These are phyloP conservation scores for Geococcyx californianus DNA, from an alignment of 2,113 vertebrate genomes.

Conservation along the genomic window DNA sequence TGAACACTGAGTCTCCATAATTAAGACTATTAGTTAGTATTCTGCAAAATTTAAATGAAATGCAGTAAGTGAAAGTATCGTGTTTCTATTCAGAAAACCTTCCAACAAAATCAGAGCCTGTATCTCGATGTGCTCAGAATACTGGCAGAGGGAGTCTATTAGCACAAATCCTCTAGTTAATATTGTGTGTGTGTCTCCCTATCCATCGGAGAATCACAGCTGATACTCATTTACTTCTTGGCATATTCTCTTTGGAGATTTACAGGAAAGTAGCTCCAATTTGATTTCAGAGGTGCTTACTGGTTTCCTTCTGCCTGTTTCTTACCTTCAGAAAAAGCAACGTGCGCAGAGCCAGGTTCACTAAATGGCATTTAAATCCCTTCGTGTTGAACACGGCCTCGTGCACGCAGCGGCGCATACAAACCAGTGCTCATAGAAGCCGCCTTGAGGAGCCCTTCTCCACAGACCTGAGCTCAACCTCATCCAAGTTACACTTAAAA, in stretches of 20 bases:
- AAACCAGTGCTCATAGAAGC: not conserved
- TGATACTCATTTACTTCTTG: not conserved
- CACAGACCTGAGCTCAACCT: not conserved
- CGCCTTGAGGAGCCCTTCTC: not conserved
- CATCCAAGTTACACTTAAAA: not conserved
- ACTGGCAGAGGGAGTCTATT: not conserved
- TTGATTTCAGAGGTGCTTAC: not conserved
- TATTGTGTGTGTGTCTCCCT: not conserved
- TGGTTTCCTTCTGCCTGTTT: not conserved
- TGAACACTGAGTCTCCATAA: not conserved
- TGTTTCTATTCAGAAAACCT: conserved; percentile 14
- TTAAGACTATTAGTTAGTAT: not conserved
- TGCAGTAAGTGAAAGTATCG: not conserved
- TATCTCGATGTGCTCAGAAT: not conserved
- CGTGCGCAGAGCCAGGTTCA: rapidly evolving
- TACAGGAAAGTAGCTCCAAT: not conserved
- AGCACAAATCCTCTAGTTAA: not conserved
- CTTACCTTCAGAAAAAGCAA: not conserved
- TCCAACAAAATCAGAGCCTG: not conserved
- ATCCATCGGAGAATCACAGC: not conserved
- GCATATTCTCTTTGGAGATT: not conserved
- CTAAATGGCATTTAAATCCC: not conserved
- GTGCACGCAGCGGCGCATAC: rapidly evolving
- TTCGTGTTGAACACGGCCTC: not conserved
- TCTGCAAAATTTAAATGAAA: conserved; percentile 8